Percentiles rank a stretch among this genome's conserved stretches.
phyloP scores from a whole-genome alignment of 2,888 invertebrate genomes.

The Nephrocerus scutellatus region DNA sequence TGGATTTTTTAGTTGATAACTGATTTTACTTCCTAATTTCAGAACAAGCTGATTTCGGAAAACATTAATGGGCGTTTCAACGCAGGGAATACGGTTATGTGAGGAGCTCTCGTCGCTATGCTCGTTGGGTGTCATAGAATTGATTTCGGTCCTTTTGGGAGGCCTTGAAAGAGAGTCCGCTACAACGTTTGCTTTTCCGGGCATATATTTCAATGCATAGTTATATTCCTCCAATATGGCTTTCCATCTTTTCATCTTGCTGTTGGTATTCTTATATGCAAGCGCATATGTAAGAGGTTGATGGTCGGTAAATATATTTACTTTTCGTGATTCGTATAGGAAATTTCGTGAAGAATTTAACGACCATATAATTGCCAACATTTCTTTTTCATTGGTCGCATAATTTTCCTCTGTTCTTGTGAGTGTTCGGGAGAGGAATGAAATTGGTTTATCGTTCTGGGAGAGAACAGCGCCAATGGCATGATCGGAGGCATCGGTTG shows the following conservation, averaged over 20 bases:
- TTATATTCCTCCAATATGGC: constrained; percentile 17
- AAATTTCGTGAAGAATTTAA: constrained; percentile 4
- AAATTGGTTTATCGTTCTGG: constrained; percentile 24
- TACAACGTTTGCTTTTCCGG: constrained; percentile 14
- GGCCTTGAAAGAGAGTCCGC: constrained; percentile 14
- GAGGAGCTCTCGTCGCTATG: constrained; percentile 11
- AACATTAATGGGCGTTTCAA: constrained; percentile 12
- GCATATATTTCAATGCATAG: constrained; percentile 12
- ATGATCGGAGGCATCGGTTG: constrained; percentile 29
- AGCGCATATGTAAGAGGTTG: constrained; percentile 11
- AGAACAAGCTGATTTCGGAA: constrained; percentile 13
- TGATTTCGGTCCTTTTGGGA: constrained; percentile 2
- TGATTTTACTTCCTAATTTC: constrained; percentile 6
- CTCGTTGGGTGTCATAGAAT: constrained; percentile 5
- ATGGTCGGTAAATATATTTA: constrained; percentile 6
- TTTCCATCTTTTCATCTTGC: constrained; percentile 19
- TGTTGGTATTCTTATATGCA: constrained; percentile 12
- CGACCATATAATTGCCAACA: too few relatives aligned
- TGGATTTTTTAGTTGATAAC: constrained; percentile 7
- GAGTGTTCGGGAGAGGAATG: constrained; percentile 14
- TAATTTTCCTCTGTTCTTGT: constrained; percentile 7
- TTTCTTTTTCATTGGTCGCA: constrained; percentile 2
- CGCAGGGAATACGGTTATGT: constrained; percentile 9
- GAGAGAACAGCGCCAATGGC: constrained; percentile 29
- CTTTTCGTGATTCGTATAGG: constrained; percentile 8